Base-by-base conservation (phyloP, 2,888 invertebrate species). In the Panzeria rudis region DNA sequence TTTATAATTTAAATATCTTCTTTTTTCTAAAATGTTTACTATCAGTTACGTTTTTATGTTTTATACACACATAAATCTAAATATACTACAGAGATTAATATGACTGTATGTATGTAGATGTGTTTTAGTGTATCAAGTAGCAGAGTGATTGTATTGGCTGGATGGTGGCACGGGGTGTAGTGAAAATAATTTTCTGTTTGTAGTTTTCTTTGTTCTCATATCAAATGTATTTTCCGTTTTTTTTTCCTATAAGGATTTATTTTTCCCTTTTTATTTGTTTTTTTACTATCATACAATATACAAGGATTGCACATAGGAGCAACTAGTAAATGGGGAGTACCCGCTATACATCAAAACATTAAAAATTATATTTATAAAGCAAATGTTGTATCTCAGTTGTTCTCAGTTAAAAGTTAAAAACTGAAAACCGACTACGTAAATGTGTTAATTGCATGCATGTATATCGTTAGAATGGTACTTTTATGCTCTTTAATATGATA, bases 181-280 rank as follows among this genome's bases (percentile, higher is more conserved):
- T 56, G 71, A 64, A 83, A 83, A 71, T 71, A 50, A 77, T 50
- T 82, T 83, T 77, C 56, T 77, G 64, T 83, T 83, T 77, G 71
- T 83, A 83, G 82, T 77, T 83, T 83, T 77, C 82, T 83, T 83
- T 83, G 82, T 83, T 83, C 82, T 77, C 64, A 71, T 83, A 83
- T 83, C 82, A 83, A 83, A 83, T 83, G 64, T 77, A 32, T 56
- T 77, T 71, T 82, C 8, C 38, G 11, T 44, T 47, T 61, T 61
- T 15, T 50, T 59, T 61, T 41, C 38, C 29, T 52, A 38, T 38
- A 64, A 71, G 76, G 82, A 83, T 83, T 77, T 66, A 59, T 66
- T 80, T 80, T 54, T n/a, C 9, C 47, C 38, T 41, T 41, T 61
- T 50, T 38, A 4, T 20, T 0, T 20, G 17, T 59, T 61, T 81